A percentile compares a stretch with the other conserved stretches of the same genome.
These are phyloP conservation scores for Epinotia ramella DNA, from an alignment of 2,888 invertebrate species.

Conservation along the genomic window DNA sequence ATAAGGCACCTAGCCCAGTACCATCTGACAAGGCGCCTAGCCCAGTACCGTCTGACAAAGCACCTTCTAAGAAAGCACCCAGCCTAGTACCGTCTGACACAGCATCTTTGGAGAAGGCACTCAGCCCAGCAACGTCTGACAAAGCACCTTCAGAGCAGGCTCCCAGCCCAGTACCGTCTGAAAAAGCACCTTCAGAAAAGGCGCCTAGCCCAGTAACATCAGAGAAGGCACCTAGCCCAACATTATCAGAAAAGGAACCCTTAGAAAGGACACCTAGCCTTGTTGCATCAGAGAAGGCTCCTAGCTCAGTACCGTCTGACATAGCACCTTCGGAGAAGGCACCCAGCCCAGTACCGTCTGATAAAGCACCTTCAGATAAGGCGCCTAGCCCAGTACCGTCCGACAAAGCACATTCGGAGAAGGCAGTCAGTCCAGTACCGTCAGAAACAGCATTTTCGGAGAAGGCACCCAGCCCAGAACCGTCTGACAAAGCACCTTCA, in stretches of 20 bases:
- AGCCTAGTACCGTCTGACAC: slow-evolving; percentile 6
- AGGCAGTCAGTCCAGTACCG: slow-evolving; percentile 39
- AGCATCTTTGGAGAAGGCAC: neutral
- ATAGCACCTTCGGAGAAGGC: neutral
- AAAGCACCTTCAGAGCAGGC: slow-evolving; percentile 12
- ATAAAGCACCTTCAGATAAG: slow-evolving; percentile 11
- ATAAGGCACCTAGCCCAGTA: neutral
- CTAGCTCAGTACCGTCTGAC: neutral
- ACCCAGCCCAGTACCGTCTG: neutral
- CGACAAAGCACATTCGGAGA: slow-evolving; percentile 1
- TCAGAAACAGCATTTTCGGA: too few relatives aligned
- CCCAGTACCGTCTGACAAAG: slow-evolving; percentile 4
- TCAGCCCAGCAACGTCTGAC: neutral
- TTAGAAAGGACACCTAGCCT: neutral
- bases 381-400: neutral
- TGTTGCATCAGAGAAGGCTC: slow-evolving; percentile 9
- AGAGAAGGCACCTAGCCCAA: slow-evolving; percentile 9
- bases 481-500: neutral
- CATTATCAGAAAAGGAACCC: slow-evolving; percentile 9
- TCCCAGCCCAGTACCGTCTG: neutral
- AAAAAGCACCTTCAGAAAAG: neutral
- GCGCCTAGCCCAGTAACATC: neutral
- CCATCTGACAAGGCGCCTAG: slow-evolving; percentile 14
- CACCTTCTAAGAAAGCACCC: neutral
- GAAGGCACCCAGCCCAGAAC: neutral